phyloP scores from a whole-genome alignment of 1,140 invertebrate species.

The Dinoponera quadriceps region DNA sequence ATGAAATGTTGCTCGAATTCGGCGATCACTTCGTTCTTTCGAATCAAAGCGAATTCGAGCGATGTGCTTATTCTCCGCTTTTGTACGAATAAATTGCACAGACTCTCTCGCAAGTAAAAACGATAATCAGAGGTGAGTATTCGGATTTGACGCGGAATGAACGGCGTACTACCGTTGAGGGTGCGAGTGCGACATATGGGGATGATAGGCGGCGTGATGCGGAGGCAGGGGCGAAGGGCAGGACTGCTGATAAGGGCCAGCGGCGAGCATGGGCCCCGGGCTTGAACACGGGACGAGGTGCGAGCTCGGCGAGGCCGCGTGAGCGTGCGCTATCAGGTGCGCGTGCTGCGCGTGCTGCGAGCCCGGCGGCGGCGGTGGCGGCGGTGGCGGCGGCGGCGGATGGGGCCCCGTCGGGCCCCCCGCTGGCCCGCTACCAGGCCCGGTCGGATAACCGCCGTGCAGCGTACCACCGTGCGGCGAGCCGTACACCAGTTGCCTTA shows the following conservation, averaged over 20 bases:
- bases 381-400: conserved; percentile 71
- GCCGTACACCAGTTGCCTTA: conserved; percentile 97
- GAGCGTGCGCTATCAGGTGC: conserved; percentile 87
- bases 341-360: conserved; percentile 88
- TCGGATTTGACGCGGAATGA: conserved; percentile 29
- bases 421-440: conserved; percentile 75
- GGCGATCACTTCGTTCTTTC: too few relatives aligned
- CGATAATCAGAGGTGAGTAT: too few relatives aligned
- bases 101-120: not conserved
- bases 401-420: conserved; percentile 64
- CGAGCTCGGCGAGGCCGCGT: conserved; percentile 87
- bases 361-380: conserved; percentile 81
- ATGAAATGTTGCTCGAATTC: too few relatives aligned
- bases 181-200: conserved; percentile 89
- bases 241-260: conserved; percentile 86
- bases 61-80: too few relatives aligned
- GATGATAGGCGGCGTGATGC: conserved; percentile 86
- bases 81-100: conserved; percentile 26
- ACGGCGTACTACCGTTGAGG: conserved; percentile 89
- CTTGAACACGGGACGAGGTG: conserved; percentile 88
- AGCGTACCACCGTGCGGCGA: conserved; percentile 88
- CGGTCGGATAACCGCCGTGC: conserved; percentile 84
- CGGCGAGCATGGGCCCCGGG: conserved; percentile 85
- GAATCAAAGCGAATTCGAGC: too few relatives aligned
- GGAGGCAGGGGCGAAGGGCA: conserved; percentile 88